Base-by-base conservation (phyloP, 2,888 invertebrate genomes). In the Synanthedon tipuliformis region DNA sequence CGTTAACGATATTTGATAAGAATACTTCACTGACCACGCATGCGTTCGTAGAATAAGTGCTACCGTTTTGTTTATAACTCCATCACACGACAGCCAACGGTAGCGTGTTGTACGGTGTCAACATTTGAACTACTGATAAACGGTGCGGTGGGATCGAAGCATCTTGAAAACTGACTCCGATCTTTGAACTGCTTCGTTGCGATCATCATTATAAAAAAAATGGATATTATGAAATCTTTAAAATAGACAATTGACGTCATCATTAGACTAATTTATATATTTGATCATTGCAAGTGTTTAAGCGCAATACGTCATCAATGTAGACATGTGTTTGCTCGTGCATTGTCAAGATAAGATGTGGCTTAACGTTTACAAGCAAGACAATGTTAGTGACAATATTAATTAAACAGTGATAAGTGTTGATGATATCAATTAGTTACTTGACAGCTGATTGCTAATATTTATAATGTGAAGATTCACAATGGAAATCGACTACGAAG, bases 21-120 rank as follows among this genome's bases (percentile, higher is more conserved):
- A 54, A 53, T 45, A 48, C 59, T 60, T 57, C 2, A 57, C 55
- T 56, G 60, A 61, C 59, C 61, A 68, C 69, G 66, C 67, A 66
- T 61, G 66, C 70, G 66, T 67, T 65, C 63, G 56, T 61, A 66
- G 61, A 62, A 57, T 16, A 55, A 65, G 61, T 63, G 64, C 70
- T 64, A 63, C 67, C 63, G 70, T 58, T 71, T 71, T 77, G 72
- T 77, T 75, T 76, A 72, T 70, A 65, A 60, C 61, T 61, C 54
- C 68, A 68, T 74, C 69, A 68, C 61, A 65, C 74, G 71, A 67
- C 73, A 60, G 58, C 54, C 65, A 59, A 61, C 67, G 76, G 78
- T 78, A 78, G 73, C 70, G 69, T 60, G 66, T 57, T 63, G 60
- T 34, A 34, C 66, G 60, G 63, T 65, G 61, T 66, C 63, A 60